Conservation (phyloP, 2,797 vertebrate genomes). For the Sebastolobus altivelis region DNA sequence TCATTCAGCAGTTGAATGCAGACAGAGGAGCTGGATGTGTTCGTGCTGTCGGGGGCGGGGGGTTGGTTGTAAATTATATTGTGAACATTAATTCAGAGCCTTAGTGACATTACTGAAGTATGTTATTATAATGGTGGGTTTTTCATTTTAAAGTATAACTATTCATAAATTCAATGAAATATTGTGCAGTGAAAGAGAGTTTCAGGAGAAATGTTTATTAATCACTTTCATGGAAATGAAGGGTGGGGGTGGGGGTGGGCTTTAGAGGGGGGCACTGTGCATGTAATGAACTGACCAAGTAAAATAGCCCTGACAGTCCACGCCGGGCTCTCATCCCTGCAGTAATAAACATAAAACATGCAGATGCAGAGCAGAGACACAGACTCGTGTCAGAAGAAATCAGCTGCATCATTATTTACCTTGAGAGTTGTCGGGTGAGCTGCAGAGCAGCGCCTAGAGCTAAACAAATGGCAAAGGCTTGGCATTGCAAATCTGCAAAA, state of each 20-base stretch:
- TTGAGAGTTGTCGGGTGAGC: conserved; percentile 58
- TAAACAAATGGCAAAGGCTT: conserved; percentile 51
- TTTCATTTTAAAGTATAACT: conserved; percentile 27
- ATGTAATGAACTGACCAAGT: conserved; percentile 68
- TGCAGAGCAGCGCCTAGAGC: conserved; percentile 32
- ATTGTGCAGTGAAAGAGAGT: not conserved
- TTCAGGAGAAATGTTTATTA: conserved; percentile 41
- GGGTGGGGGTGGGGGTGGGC: not conserved
- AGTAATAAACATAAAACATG: conserved; percentile 82
- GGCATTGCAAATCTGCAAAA: conserved; percentile 47
- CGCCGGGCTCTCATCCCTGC: conserved; percentile 49
- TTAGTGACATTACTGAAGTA: conserved; percentile 14
- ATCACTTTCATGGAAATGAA: conserved; percentile 42
- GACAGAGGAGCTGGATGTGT: conserved; percentile 9
- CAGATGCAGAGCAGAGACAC: conserved; percentile 64
- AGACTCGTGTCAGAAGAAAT: conserved; percentile 65
- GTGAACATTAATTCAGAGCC: conserved; percentile 9
- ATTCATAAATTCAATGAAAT: conserved; percentile 29
- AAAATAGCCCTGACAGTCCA: conserved; percentile 57
- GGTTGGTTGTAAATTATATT: not conserved
- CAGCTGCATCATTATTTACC: conserved; percentile 78
- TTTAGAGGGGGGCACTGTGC: not conserved
- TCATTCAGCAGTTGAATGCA: conserved; percentile 27
- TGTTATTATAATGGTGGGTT: not conserved
- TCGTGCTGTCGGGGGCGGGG: not conserved